These are phyloP conservation scores for Eurytoma californica DNA, from an alignment of 2,888 invertebrate genomes.

Conservation along the genomic window DNA sequence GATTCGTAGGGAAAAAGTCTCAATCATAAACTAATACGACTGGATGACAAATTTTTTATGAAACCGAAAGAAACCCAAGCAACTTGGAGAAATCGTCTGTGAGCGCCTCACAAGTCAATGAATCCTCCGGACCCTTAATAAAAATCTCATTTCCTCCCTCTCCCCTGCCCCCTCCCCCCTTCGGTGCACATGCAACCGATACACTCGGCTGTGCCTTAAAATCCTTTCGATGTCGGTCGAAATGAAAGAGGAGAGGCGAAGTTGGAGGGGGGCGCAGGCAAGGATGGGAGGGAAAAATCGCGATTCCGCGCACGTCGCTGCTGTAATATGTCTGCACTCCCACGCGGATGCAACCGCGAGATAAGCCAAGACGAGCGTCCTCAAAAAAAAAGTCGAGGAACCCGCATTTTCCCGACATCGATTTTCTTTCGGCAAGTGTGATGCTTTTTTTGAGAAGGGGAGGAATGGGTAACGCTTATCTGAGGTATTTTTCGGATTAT, in stretches of 20 bases:
- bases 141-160: constrained; percentile 15
- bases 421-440: too few relatives aligned
- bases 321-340: constrained; percentile 29
- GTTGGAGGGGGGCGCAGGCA: neutral
- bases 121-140: neutral
- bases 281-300: neutral
- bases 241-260: neutral
- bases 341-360: constrained; percentile 18
- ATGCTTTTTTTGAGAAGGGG: too few relatives aligned
- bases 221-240: constrained; percentile 28
- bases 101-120: too few relatives aligned
- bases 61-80: too few relatives aligned
- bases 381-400: too few relatives aligned
- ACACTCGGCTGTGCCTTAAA: neutral
- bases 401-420: too few relatives aligned
- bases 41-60: too few relatives aligned
- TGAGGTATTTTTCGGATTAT: too few relatives aligned
- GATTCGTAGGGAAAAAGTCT: too few relatives aligned
- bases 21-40: too few relatives aligned
- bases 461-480: too few relatives aligned
- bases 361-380: neutral
- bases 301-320: constrained; percentile 24
- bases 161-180: neutral
- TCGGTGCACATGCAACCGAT: neutral
- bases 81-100: too few relatives aligned